A percentile compares a stretch with the other conserved stretches of the same genome.
phyloP scores from a whole-genome alignment of 2,797 vertebrate genomes.

The Numenius phaeopus region DNA sequence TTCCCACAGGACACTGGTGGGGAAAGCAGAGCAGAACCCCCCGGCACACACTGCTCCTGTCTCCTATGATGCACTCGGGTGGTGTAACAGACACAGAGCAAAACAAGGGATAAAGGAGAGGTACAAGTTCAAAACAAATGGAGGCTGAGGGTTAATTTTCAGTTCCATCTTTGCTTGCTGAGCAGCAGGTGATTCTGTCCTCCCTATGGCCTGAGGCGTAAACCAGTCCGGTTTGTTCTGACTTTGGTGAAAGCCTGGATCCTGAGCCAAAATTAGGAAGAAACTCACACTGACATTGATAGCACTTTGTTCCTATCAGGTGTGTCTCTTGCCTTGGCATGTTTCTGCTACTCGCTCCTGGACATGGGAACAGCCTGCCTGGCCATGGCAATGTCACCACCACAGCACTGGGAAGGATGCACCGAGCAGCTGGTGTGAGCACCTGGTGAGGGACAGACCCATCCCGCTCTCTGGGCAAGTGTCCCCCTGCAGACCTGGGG shows the following conservation, averaged over 20 bases:
- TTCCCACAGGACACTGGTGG: rapidly evolving
- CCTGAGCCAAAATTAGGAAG: background rate
- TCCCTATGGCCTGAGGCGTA: background rate
- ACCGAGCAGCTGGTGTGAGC: rapidly evolving
- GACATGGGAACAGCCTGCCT: background rate
- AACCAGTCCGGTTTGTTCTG: background rate
- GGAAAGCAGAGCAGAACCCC: background rate
- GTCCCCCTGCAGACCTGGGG: background rate
- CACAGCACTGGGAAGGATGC: rapidly evolving
- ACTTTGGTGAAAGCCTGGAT: background rate
- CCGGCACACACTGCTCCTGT: background rate
- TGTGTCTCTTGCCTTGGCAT: background rate
- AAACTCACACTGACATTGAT: background rate
- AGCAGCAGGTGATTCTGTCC: background rate
- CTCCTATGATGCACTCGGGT: no score
- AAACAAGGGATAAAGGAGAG: no score
- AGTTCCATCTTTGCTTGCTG: background rate
- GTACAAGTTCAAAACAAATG: background rate
- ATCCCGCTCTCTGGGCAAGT: rapidly evolving
- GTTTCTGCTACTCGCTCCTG: background rate
- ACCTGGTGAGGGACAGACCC: background rate
- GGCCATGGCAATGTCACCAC: background rate
- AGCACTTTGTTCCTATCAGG: background rate
- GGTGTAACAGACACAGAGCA: background rate
- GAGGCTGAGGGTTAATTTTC: background rate